phyloP scores from a whole-genome alignment of 2,888 invertebrate genomes.

The Leucania comma region DNA sequence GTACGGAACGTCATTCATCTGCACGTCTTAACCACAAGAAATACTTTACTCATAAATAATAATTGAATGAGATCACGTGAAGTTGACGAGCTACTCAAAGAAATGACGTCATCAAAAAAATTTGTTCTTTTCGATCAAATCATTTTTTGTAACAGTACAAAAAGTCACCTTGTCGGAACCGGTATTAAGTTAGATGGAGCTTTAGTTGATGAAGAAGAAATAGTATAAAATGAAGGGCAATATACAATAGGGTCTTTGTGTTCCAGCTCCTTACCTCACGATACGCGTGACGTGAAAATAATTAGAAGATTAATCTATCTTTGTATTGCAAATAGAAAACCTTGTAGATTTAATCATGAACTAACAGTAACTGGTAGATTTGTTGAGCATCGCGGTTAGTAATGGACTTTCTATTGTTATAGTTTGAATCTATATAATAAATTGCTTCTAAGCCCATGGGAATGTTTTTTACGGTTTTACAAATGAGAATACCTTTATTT shows the following conservation, averaged over 20 bases:
- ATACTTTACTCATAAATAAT: conserved; percentile 10
- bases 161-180: conserved; percentile 76
- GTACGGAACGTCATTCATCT: conserved; percentile 16
- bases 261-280: conserved; percentile 63
- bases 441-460: conserved; percentile 16
- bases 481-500: background rate
- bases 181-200: conserved; percentile 68
- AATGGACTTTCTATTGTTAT: conserved; percentile 43
- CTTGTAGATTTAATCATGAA: conserved; percentile 67
- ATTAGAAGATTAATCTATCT: conserved; percentile 74
- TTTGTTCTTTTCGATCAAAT: conserved; percentile 58
- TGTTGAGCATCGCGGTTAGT: conserved; percentile 53
- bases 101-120: conserved; percentile 53
- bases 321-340: conserved; percentile 68
- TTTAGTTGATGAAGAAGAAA: conserved; percentile 61
- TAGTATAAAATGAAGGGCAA: conserved; percentile 74
- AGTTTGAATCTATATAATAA: conserved; percentile 8
- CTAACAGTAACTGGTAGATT: conserved; percentile 65
- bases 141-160: conserved; percentile 63
- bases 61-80: conserved; percentile 23
- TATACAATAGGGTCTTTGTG: conserved; percentile 69
- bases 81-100: conserved; percentile 39
- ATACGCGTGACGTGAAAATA: conserved; percentile 73
- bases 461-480: conserved; percentile 5
- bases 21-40: background rate